A percentile compares a stretch with the other conserved stretches of the same genome.
phyloP scores from a whole-genome alignment of 2,797 vertebrate genomes.

The Sebastes aleutianus region DNA sequence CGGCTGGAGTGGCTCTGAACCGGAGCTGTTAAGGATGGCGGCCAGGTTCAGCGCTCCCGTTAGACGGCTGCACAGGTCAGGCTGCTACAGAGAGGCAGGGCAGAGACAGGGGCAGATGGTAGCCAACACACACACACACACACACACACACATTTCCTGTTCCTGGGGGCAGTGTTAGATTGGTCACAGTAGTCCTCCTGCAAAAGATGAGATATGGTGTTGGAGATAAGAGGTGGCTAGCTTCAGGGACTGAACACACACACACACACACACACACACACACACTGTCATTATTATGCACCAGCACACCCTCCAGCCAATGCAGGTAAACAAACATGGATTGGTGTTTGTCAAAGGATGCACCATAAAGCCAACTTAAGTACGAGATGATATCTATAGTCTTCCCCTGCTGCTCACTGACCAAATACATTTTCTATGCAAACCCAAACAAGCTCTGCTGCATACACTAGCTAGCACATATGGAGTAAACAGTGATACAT shows the following conservation, averaged over 20 bases:
- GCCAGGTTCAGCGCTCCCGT: constrained; percentile 23
- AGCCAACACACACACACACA: constrained; percentile 13
- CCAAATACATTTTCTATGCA: constrained; percentile 41
- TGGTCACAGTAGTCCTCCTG: constrained; percentile 66
- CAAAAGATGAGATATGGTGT: constrained; percentile 65
- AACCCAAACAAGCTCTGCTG: constrained; percentile 9
- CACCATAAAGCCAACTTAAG: constrained; percentile 54
- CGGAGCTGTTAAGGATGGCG: constrained; percentile 21
- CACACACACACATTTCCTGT: constrained; percentile 11
- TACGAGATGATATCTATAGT: constrained; percentile 28
- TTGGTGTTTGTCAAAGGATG: constrained; percentile 63
- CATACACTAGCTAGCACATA: constrained; percentile 4
- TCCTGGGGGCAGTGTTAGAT: constrained; percentile 65
- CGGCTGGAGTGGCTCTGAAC: constrained; percentile 31
- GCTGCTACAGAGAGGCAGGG: constrained; percentile 23
- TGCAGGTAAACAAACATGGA: constrained; percentile 68
- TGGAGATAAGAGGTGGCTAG: constrained; percentile 41
- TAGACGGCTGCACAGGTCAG: constrained; percentile 29
- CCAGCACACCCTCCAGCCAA: constrained; percentile 40
- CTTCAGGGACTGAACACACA: constrained; percentile 25
- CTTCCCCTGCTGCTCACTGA: constrained; percentile 42
- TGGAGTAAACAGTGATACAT: constrained; percentile 33
- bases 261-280: not conserved
- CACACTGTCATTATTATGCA: constrained; percentile 58
- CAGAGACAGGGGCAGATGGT: constrained; percentile 45